These are phyloP conservation scores for Coelopa frigida DNA, from an alignment of 1,140 invertebrate genomes.

Conservation along the genomic window DNA sequence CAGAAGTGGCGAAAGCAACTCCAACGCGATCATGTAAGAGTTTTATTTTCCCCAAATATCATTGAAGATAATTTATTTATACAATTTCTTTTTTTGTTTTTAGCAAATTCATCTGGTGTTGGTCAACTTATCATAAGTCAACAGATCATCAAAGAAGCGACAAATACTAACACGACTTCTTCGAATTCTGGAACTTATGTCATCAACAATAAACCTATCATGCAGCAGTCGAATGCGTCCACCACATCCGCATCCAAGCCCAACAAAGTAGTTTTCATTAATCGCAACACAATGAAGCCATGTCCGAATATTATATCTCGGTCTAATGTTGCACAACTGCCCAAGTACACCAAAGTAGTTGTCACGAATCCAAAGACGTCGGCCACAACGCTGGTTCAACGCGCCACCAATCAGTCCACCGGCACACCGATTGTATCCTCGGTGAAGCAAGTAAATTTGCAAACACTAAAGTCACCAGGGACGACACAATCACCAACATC, in stretches of 20 bases:
- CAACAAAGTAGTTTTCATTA: slow-evolving; percentile 36
- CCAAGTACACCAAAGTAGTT: slow-evolving; percentile 19
- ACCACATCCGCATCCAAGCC: slow-evolving; percentile 7
- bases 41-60: not conserved
- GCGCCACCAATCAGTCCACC: not conserved
- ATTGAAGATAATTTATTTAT: not conserved
- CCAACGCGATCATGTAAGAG: not conserved
- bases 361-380: slow-evolving; percentile 20
- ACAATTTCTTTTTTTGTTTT: too few relatives aligned
- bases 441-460: slow-evolving; percentile 14
- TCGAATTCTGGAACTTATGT: slow-evolving; percentile 22
- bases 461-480: slow-evolving; percentile 6
- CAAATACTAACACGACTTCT: slow-evolving; percentile 1
- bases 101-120: slow-evolving; percentile 11
- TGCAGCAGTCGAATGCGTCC: slow-evolving; percentile 16
- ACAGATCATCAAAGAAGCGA: slow-evolving; percentile 37
- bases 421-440: slow-evolving; percentile 6
- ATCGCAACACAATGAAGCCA: slow-evolving; percentile 36
- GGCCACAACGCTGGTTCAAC: slow-evolving; percentile 10
- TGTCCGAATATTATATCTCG: slow-evolving; percentile 17
- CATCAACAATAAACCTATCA: slow-evolving; percentile 25
- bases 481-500: slow-evolving; percentile 7
- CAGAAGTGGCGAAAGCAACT: not conserved
- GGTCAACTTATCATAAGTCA: slow-evolving; percentile 35
- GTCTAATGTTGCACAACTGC: slow-evolving; percentile 7